These are phyloP conservation scores for Hippopotamyrus pictus DNA, from an alignment of 2,797 vertebrate genomes.

Conservation along the genomic window DNA sequence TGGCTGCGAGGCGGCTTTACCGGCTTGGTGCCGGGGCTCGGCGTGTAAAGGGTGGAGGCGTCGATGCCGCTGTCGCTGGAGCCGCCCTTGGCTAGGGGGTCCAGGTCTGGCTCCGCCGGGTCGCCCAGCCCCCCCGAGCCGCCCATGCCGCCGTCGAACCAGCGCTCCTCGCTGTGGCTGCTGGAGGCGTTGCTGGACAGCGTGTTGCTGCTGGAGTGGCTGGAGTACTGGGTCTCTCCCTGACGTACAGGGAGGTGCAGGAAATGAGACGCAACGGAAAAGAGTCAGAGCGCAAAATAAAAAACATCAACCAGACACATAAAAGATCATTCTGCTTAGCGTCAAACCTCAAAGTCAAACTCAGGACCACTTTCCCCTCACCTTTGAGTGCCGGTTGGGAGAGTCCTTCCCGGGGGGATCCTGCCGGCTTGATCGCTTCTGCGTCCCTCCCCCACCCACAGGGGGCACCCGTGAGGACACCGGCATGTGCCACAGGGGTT, in stretches of 20 bases:
- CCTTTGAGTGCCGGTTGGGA: conserved; percentile 81
- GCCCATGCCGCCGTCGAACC: conserved; percentile 69
- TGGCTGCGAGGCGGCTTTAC: conserved; percentile 53
- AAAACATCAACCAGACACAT: background rate
- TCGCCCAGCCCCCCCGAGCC: conserved; percentile 47
- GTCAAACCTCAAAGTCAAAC: background rate
- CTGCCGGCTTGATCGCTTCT: conserved; percentile 67
- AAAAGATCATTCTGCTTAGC: background rate
- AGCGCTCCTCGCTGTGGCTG: conserved; percentile 84
- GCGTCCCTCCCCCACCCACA: conserved; percentile 45
- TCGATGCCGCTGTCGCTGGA: conserved; percentile 88
- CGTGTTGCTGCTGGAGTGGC: conserved; percentile 90
- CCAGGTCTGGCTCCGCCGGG: conserved; percentile 61
- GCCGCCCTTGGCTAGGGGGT: conserved; percentile 72
- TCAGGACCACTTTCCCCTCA: conserved; percentile 43
- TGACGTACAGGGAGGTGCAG: conserved; percentile 37
- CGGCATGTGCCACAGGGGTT: conserved; percentile 83
- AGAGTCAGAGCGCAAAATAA: background rate
- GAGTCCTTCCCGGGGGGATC: conserved; percentile 77
- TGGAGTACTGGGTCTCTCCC: conserved; percentile 82
- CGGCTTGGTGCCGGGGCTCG: conserved; percentile 51
- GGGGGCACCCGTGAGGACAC: conserved; percentile 59
- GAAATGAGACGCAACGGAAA: background rate
- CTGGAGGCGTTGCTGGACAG: conserved; percentile 89
- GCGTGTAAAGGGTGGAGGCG: conserved; percentile 65